Conservation (phyloP, 2,888 invertebrate genomes). For the Protophormia terraenovae region DNA sequence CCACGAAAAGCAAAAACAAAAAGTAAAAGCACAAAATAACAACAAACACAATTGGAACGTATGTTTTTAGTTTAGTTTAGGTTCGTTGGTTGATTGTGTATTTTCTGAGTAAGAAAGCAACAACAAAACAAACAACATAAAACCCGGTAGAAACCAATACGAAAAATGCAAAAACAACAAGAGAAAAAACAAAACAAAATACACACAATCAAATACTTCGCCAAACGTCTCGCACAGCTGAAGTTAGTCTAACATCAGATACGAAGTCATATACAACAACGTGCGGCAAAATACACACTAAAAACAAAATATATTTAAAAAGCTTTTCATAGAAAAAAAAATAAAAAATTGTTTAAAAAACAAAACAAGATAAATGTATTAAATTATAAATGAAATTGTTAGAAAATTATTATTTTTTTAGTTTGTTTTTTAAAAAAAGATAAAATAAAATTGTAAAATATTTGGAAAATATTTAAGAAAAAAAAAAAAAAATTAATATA, state of each 20-base stretch:
- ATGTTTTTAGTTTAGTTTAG: conserved; percentile 55
- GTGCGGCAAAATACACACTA: conserved; percentile 76
- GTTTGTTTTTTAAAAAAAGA: not conserved
- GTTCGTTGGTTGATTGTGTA: not conserved
- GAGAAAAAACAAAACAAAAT: conserved; percentile 56
- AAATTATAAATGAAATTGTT: conserved; percentile 20
- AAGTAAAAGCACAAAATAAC: conserved; percentile 20
- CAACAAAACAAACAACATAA: conserved; percentile 46
- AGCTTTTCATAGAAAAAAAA: too few relatives aligned
- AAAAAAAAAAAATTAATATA: not conserved
- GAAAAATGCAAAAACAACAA: conserved; percentile 50
- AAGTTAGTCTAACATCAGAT: conserved; percentile 80
- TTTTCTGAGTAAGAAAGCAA: conserved; percentile 45
- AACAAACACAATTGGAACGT: conserved; percentile 56
- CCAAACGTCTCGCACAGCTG: conserved; percentile 73
- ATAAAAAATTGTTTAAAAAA: conserved; percentile 31
- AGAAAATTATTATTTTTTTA: conserved; percentile 42
- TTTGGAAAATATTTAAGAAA: conserved; percentile 12
- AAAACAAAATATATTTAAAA: too few relatives aligned
- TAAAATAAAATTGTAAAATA: conserved; percentile 2
- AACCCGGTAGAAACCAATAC: conserved; percentile 69
- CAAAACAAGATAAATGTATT: conserved; percentile 5
- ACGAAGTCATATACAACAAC: conserved; percentile 79
- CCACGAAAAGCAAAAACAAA: not conserved
- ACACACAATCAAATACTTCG: conserved; percentile 68